These are phyloP conservation scores for Cephalopachus bancanus DNA, from an alignment of 2,797 vertebrate genomes.

Conservation along the genomic window DNA sequence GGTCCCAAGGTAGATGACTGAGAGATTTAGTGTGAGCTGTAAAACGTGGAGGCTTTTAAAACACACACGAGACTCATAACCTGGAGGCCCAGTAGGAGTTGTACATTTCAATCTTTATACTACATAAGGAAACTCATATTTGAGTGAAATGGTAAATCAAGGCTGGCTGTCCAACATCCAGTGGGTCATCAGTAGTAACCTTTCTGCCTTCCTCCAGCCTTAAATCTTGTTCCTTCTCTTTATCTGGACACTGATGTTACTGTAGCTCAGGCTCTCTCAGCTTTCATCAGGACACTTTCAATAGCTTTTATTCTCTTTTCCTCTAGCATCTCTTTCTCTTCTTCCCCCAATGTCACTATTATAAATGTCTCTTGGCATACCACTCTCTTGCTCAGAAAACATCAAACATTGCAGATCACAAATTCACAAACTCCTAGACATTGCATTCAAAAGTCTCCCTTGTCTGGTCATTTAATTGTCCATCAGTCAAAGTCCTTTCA, in stretches of 20 bases:
- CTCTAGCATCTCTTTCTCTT: neutral
- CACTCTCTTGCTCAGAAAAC: neutral
- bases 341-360: neutral
- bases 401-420: neutral
- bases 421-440: neutral
- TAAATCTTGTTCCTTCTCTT: neutral
- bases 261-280: neutral
- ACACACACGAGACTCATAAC: neutral
- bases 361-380: neutral
- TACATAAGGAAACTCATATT: rapidly evolving
- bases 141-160: neutral
- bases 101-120: neutral
- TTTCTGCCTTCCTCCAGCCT: neutral
- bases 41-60: neutral
- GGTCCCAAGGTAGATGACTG: neutral
- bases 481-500: neutral
- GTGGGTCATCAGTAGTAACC: neutral
- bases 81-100: neutral
- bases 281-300: neutral
- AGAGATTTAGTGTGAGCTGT: neutral
- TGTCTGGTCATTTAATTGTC: neutral
- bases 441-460: neutral
- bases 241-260: neutral
- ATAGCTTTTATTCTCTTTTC: neutral
- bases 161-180: neutral